Conservation (phyloP, 92 coral and sea anemone genomes). For the Parazoanthus atlanticus region DNA sequence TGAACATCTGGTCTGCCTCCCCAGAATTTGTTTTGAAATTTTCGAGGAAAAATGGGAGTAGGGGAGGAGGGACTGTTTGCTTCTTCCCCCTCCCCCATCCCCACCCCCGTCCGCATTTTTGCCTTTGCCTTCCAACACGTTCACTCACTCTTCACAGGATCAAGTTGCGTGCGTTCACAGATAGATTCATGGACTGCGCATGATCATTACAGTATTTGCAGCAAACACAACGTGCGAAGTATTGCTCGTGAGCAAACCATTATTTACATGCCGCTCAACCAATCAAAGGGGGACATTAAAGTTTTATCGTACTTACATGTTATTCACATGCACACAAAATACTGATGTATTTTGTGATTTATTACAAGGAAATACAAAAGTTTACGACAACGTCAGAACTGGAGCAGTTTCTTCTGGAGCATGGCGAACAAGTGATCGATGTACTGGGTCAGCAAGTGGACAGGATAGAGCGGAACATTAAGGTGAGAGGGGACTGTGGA, state of each 20-base stretch:
- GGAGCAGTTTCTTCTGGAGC: slow-evolving; percentile 89
- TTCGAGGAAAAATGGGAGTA: not conserved
- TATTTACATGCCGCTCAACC: no score
- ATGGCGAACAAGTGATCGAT: slow-evolving; percentile 97
- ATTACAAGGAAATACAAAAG: slow-evolving; percentile 85
- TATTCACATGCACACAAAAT: no score
- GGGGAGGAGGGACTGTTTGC: not conserved
- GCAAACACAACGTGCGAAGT: no score
- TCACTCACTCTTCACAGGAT: no score
- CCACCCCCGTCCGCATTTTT: not conserved
- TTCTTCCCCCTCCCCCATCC: no score
- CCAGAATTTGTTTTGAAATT: not conserved
- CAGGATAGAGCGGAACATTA: slow-evolving; percentile 93
- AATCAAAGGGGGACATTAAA: no score
- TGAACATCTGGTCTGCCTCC: not conserved
- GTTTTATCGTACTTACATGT: no score
- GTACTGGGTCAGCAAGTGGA: slow-evolving; percentile 97
- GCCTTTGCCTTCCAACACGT: no score
- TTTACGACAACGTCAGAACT: slow-evolving; percentile 87
- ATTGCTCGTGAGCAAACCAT: no score
- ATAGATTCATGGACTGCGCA: no score
- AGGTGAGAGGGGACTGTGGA: slow-evolving; percentile 59
- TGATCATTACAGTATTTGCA: no score
- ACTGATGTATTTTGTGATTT: not conserved
- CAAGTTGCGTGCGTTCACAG: no score